Conservation (phyloP, 35 echinoderm and acorn worm genomes). For the Nesometra sesokonis region DNA sequence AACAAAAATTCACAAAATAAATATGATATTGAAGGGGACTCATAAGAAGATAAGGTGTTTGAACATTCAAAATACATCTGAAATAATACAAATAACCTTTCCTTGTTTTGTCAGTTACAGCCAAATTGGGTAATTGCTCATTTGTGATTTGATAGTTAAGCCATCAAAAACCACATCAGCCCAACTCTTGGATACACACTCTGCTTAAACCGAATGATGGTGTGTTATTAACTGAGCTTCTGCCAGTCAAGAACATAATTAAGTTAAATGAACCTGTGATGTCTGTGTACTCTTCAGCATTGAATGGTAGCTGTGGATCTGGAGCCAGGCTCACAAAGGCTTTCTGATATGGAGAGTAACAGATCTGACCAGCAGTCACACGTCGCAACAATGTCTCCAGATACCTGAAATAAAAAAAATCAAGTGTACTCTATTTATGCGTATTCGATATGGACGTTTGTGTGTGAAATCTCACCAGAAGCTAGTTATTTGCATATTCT, state of each 20-base stretch:
- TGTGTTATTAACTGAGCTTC: too few relatives aligned
- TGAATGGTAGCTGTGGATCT: conserved; percentile 86
- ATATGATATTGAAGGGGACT: too few relatives aligned
- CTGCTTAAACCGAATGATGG: too few relatives aligned
- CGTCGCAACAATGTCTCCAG: conserved; percentile 59
- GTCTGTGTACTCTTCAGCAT: conserved; percentile 94
- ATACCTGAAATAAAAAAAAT: conserved; percentile 27
- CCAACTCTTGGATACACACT: too few relatives aligned
- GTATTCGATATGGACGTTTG: background rate
- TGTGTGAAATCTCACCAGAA: background rate
- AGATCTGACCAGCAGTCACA: conserved; percentile 81
- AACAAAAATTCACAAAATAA: too few relatives aligned
- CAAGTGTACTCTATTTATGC: background rate
- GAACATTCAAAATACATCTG: too few relatives aligned
- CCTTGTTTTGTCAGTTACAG: too few relatives aligned
- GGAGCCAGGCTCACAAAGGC: conserved; percentile 84
- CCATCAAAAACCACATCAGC: too few relatives aligned
- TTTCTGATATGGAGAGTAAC: conserved; percentile 86
- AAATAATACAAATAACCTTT: too few relatives aligned
- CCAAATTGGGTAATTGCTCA: too few relatives aligned
- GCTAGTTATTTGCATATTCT: background rate
- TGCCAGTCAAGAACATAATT: background rate
- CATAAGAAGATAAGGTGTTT: too few relatives aligned
- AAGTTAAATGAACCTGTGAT: conserved; percentile 47
- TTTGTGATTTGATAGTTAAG: too few relatives aligned